Conservation (phyloP, 2,797 vertebrate genomes). For the Mus minutoides region DNA sequence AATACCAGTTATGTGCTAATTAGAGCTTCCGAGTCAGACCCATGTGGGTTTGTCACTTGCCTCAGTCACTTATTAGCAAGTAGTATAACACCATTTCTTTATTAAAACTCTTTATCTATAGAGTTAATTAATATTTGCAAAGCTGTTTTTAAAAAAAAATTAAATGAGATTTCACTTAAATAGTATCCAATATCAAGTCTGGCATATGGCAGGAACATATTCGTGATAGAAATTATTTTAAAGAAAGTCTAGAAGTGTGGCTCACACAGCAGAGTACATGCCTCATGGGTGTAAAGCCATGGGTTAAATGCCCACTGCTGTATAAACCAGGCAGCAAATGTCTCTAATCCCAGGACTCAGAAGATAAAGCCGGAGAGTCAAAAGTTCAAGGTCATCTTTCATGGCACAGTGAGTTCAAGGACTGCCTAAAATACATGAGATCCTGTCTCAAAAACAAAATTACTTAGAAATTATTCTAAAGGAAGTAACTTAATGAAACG, state of each 20-base stretch:
- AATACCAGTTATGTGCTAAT: background rate
- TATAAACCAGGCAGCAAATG: background rate
- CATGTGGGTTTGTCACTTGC: constrained; percentile 3
- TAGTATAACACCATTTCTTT: constrained; percentile 15
- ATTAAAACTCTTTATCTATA: constrained; percentile 39
- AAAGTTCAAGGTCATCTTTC: background rate
- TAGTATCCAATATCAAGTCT: background rate
- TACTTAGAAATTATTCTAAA: constrained; percentile 36
- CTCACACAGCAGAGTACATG: background rate
- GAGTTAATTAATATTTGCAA: constrained; percentile 14
- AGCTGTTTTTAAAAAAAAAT: constrained; percentile 47
- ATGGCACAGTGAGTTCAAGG: background rate
- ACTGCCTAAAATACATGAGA: background rate
- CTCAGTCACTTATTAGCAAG: constrained; percentile 44
- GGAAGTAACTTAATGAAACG: constrained; percentile 55
- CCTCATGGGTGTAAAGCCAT: background rate
- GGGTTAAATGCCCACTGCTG: background rate
- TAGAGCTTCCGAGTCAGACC: constrained; percentile 1
- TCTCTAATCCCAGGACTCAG: background rate
- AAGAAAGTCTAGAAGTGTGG: background rate
- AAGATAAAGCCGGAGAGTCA: background rate
- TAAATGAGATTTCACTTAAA: constrained; percentile 33
- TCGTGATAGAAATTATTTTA: constrained; percentile 52
- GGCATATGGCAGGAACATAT: background rate
- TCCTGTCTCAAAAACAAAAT: too few species aligned